Evolutionary conservation across 1,140 invertebrate species (phyloP).

Genomic region (Drosophila tropicalis): DNA sequence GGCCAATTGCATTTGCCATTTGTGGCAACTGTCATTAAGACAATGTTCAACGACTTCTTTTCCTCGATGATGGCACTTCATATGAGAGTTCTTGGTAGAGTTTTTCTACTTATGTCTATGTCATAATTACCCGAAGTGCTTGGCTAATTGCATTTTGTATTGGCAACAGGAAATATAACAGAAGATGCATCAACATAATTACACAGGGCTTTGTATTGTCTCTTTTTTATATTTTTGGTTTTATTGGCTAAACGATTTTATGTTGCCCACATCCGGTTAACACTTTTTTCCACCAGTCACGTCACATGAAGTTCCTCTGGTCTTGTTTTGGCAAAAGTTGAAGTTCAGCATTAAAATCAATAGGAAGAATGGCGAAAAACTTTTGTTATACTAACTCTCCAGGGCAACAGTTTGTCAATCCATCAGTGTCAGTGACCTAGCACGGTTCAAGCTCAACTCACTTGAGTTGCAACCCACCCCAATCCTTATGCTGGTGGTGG

Average conservation of each 20-base stretch:
- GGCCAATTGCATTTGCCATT: conserved; percentile 25
- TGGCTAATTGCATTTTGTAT: conserved; percentile 52
- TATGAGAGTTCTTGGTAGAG: background rate
- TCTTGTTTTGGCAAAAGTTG: conserved; percentile 21
- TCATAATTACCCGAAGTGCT: conserved; percentile 63
- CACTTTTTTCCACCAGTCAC: conserved; percentile 17
- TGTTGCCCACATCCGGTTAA: conserved; percentile 52
- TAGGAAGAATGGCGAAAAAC: conserved; percentile 30
- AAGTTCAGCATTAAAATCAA: conserved; percentile 35
- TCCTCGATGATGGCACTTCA: conserved; percentile 4
- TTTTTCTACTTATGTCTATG: conserved; percentile 36
- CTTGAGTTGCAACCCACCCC: conserved; percentile 14
- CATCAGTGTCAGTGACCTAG: conserved; percentile 50
- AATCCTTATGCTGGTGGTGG: conserved; percentile 6
- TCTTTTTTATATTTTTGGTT: background rate
- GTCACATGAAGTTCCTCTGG: conserved; percentile 20
- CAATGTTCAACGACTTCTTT: background rate
- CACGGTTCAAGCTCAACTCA: conserved; percentile 19
- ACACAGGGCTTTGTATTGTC: conserved; percentile 19
- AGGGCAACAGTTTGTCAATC: conserved; percentile 53
- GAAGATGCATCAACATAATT: conserved; percentile 49
- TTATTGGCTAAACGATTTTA: conserved; percentile 34
- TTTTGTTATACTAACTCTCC: conserved; percentile 27
- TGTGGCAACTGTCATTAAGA: conserved; percentile 18
- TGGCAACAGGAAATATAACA: conserved; percentile 51